Evolutionary conservation across 2,797 vertebrate species (phyloP), one percentile per base, ranked within the genome.

Genomic region (Protosalanx chinensis): DNA sequence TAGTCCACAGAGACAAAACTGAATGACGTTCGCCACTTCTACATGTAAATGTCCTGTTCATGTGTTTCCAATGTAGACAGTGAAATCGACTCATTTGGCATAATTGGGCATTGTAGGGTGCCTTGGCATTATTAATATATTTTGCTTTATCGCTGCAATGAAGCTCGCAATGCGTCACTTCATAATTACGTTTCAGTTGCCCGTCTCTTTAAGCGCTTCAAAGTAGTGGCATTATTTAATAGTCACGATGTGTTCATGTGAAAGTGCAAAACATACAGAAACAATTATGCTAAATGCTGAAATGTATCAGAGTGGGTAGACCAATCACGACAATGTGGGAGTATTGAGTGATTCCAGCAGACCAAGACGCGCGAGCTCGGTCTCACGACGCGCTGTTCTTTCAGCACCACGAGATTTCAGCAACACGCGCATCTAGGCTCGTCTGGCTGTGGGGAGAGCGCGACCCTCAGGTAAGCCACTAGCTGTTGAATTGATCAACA

Each of bases 401-500:
- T 53, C 65, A 53, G 46, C 65, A 67, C 46, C 27, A 53, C 20
- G 46, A 30, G 46, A 46, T 56, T n/a, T 18, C 46, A 53, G 65
- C 37, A 13, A 5, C 51, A 56, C 41, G 41, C 41, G 41, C 41
- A 46, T n/a, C n/a, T 6, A 49, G 20, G 41, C 23, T 46, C 46
- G 64, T 23, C 20, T 41, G 27, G 37, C 32, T 12, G 20, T 65
- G 64, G 13, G 3, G 27, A 67, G 49, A 32, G 30, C 30, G 5
- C 5, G 62, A 35, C 62, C 62, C 27, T 23, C 65, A 51, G 49
- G 65, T 67, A 53, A 67, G 65, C 49, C 29, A 32, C 65, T 67
- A 30, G 16, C 49, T 65, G 20, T 49, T 49, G 33, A 5, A 49
- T 65, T 29, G 29, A 20, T 51, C 18, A 13, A 15, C 16, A 18